A percentile compares a stretch with the other conserved stretches of the same genome.
phyloP scores from a whole-genome alignment of 2,888 invertebrate genomes.

The Caenorhabditis sinica region DNA sequence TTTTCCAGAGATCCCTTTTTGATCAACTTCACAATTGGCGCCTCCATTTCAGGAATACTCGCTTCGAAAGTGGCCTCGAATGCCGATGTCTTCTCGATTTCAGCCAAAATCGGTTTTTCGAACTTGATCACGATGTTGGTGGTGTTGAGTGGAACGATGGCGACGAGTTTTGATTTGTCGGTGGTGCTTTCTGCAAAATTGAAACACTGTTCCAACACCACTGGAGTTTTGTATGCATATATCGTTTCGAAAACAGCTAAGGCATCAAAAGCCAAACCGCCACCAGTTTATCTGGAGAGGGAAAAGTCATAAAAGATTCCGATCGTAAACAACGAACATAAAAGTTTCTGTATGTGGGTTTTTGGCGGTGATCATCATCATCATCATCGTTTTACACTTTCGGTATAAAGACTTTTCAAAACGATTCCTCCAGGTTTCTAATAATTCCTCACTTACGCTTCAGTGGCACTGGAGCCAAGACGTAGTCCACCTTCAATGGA shows the following conservation, averaged over 20 bases:
- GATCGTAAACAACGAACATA: conserved; percentile 39
- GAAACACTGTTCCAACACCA: no score
- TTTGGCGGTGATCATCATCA: background rate
- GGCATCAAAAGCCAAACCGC: conserved; percentile 27
- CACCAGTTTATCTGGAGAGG: background rate
- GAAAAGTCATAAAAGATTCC: conserved; percentile 33
- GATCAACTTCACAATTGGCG: conserved; percentile 25
- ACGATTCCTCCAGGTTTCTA: background rate
- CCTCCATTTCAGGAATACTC: background rate
- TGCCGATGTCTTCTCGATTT: conserved; percentile 37
- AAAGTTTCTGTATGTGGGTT: background rate
- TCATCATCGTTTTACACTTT: background rate
- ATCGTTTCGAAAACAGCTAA: conserved; percentile 1
- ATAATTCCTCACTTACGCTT: conserved; percentile 24
- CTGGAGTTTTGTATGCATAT: no score
- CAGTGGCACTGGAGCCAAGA: conserved; percentile 27
- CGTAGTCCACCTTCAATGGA: conserved; percentile 32
- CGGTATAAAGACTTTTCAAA: no score
- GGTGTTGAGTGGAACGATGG: conserved; percentile 19
- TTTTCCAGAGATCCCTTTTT: conserved; percentile 19
- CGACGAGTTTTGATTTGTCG: conserved; percentile 8
- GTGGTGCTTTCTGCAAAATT: conserved; percentile 25
- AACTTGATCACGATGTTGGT: conserved; percentile 33
- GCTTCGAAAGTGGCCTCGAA: conserved; percentile 16
- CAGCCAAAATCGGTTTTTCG: conserved; percentile 38